Conservation (phyloP, 2,797 vertebrate species). For the Crypturellus tataupa region DNA sequence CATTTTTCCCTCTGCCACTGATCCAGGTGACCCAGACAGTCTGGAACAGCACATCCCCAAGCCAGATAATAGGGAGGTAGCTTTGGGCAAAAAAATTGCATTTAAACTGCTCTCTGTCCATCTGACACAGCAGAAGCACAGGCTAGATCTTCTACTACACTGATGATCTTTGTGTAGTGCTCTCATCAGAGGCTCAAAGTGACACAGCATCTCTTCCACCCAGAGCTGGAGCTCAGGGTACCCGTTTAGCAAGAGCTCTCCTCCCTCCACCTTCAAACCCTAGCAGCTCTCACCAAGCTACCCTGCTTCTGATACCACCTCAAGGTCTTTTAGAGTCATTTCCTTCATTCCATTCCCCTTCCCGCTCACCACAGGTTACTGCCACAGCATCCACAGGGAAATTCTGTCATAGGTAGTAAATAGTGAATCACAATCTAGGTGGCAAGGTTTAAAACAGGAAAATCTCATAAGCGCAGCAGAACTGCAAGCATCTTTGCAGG, state of each 20-base stretch:
- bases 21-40: neutral
- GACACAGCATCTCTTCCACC: neutral
- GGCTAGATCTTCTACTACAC: neutral
- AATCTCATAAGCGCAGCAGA: neutral
- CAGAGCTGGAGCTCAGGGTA: neutral
- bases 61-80: neutral
- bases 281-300: neutral
- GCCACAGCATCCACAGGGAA: accelerated
- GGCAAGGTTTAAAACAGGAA: neutral
- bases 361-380: accelerated
- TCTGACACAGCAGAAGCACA: neutral
- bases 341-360: neutral
- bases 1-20: neutral
- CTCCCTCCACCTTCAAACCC: neutral
- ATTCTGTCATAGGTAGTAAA: neutral
- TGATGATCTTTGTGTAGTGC: neutral
- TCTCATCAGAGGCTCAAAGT: neutral
- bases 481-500: neutral
- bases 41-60: neutral
- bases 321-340: neutral
- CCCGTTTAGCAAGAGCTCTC: neutral
- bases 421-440: neutral
- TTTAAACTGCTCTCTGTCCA: neutral
- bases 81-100: neutral
- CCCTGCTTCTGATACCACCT: neutral